phyloP scores from a whole-genome alignment of 2,113 vertebrate genomes.

The Gorsachius goisagi region DNA sequence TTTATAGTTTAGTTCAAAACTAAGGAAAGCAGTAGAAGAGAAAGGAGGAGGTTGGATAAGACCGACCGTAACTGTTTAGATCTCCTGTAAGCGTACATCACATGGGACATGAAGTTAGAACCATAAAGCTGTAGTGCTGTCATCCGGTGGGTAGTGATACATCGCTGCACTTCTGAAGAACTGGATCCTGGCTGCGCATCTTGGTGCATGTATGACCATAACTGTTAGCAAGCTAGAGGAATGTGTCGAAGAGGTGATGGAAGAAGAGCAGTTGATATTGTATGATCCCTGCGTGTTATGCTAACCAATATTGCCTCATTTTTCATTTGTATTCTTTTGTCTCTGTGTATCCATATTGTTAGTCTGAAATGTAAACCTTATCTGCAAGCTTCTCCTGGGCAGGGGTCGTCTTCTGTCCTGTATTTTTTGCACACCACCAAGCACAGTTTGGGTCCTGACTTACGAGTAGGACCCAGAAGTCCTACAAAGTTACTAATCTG shows the following conservation, averaged over 20 bases:
- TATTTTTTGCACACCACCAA: not conserved
- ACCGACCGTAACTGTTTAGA: not conserved
- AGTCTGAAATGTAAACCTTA: not conserved
- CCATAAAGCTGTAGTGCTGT: not conserved
- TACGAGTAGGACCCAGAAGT: not conserved
- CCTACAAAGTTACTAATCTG: not conserved
- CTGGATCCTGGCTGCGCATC: not conserved
- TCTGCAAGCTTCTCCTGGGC: not conserved
- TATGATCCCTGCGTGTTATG: not conserved
- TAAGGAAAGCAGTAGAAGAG: not conserved
- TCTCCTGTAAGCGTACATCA: not conserved
- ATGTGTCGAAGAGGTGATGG: not conserved
- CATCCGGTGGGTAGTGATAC: not conserved
- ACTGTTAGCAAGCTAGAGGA: not conserved
- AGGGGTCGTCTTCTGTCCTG: not conserved
- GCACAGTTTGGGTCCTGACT: not conserved
- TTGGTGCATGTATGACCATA: accelerated
- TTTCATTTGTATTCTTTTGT: not conserved
- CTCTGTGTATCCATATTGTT: not conserved
- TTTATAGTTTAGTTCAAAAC: not conserved
- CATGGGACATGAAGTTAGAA: accelerated
- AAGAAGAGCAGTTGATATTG: not conserved
- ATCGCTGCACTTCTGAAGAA: not conserved
- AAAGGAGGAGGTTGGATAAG: not conserved
- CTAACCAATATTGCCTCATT: not conserved